Evolutionary conservation across 1,140 invertebrate species (phyloP).

Genomic region (Diorhabda sublineata): DNA sequence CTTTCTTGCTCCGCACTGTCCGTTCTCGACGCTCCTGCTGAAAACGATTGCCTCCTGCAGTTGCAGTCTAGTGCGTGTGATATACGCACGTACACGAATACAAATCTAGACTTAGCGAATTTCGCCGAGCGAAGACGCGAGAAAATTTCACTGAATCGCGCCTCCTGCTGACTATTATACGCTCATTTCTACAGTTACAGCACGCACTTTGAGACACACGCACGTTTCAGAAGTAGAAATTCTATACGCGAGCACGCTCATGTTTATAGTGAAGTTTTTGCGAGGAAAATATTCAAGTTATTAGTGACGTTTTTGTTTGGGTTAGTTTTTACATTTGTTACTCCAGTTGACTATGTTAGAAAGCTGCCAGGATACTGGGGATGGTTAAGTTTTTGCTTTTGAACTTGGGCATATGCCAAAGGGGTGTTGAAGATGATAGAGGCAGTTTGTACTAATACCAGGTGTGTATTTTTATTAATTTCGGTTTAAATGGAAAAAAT

Average conservation of each 20-base stretch:
- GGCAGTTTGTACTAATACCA: slow-evolving; percentile 25
- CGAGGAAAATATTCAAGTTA: not conserved
- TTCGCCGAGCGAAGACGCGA: slow-evolving; percentile 10
- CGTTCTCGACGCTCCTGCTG: slow-evolving; percentile 20
- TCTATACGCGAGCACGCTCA: not conserved
- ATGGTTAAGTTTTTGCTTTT: slow-evolving; percentile 16
- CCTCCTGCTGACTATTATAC: slow-evolving; percentile 5
- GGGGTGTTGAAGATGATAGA: slow-evolving; percentile 28
- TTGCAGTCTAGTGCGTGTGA: slow-evolving; percentile 39
- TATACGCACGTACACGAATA: slow-evolving; percentile 31
- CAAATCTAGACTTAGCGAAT: not conserved
- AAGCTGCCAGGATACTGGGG: not conserved
- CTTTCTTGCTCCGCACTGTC: slow-evolving; percentile 11
- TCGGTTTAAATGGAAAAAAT: not conserved
- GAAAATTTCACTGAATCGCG: slow-evolving; percentile 11
- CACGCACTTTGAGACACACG: slow-evolving; percentile 1
- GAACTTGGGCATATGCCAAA: slow-evolving; percentile 8
- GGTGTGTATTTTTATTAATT: slow-evolving; percentile 17
- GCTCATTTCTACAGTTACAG: slow-evolving; percentile 2
- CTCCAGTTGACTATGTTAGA: not conserved
- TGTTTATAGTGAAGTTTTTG: not conserved
- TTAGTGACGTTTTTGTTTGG: not conserved
- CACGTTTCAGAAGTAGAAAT: not conserved
- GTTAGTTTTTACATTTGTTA: slow-evolving; percentile 2
- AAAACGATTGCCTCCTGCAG: slow-evolving; percentile 31